Evolutionary conservation across 2,888 invertebrate genomes (phyloP).

Genomic region (Salticus scenicus): DNA sequence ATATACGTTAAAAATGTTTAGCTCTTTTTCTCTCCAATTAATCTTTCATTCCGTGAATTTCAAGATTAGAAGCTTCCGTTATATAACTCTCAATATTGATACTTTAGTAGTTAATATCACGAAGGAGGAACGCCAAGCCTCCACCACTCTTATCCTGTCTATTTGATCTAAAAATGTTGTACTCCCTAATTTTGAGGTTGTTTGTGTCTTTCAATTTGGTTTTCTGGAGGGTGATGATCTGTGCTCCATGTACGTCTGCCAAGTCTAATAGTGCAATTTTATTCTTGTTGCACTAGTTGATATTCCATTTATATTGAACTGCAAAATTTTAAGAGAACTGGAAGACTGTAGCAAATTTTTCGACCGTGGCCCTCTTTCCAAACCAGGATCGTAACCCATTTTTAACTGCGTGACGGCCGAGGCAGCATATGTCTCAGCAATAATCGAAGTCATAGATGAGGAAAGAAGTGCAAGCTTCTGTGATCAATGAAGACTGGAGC

Average conservation of each 20-base stretch:
- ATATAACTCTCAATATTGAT: too few relatives aligned
- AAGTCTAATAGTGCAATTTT: slow-evolving; percentile 7
- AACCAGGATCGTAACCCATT: slow-evolving; percentile 7
- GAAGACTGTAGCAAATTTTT: slow-evolving; percentile 22
- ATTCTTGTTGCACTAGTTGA: neutral
- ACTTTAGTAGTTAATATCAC: too few relatives aligned
- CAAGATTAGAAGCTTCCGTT: neutral
- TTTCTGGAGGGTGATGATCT: neutral
- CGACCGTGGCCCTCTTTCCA: slow-evolving; percentile 12
- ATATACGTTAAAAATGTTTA: slow-evolving; percentile 13
- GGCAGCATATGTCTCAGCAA: too few relatives aligned
- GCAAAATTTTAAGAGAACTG: too few relatives aligned
- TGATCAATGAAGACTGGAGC: too few relatives aligned
- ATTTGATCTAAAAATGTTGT: too few relatives aligned
- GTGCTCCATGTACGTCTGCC: slow-evolving; percentile 1
- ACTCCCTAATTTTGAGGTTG: too few relatives aligned
- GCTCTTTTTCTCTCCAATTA: neutral
- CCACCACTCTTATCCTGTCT: too few relatives aligned
- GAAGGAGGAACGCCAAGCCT: too few relatives aligned
- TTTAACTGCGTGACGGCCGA: neutral
- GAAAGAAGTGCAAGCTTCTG: too few relatives aligned
- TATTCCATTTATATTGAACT: too few relatives aligned
- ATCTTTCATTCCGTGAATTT: neutral
- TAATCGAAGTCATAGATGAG: too few relatives aligned
- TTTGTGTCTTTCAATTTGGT: neutral